A percentile compares a stretch with the other conserved stretches of the same genome.
These are phyloP conservation scores for Aromia moschata DNA, from an alignment of 2,888 invertebrate genomes.

Conservation along the genomic window DNA sequence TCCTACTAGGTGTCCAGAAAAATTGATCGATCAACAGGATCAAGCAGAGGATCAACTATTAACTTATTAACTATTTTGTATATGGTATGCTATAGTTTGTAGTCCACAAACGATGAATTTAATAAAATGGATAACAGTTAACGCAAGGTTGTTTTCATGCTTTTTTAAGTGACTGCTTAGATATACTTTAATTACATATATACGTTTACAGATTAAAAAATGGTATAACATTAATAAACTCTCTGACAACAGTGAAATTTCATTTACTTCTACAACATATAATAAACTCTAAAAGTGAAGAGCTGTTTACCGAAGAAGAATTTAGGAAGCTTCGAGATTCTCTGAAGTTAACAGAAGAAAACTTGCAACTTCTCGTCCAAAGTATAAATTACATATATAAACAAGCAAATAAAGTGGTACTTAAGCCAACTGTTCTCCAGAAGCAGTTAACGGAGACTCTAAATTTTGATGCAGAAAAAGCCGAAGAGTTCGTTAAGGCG, in stretches of 20 bases:
- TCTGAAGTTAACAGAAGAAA: slow-evolving; percentile 45
- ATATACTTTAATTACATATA: slow-evolving; percentile 8
- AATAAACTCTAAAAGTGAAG: slow-evolving; percentile 41
- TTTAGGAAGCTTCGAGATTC: slow-evolving; percentile 49
- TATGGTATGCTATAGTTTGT: too few species aligned
- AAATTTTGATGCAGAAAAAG: slow-evolving; percentile 65
- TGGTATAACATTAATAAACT: slow-evolving; percentile 54
- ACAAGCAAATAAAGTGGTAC: slow-evolving; percentile 65
- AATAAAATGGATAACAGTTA: slow-evolving; percentile 49
- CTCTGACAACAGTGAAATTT: slow-evolving; percentile 49
- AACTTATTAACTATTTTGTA: too few species aligned
- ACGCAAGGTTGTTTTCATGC: slow-evolving; percentile 40
- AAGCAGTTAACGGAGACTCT: slow-evolving; percentile 64
- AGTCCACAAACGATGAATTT: slow-evolving; percentile 42
- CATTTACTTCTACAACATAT: slow-evolving; percentile 49
- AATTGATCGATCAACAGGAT: too few species aligned
- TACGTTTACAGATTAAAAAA: slow-evolving; percentile 52
- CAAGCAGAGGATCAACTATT: too few species aligned
- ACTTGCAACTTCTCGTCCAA: slow-evolving; percentile 51
- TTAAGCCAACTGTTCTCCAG: slow-evolving; percentile 67
- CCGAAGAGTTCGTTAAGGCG: slow-evolving; percentile 66
- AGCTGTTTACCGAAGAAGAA: slow-evolving; percentile 50
- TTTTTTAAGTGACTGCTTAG: not conserved
- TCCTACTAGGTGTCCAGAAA: too few species aligned
- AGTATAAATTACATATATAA: slow-evolving; percentile 61